Percentiles rank a stretch among this genome's conserved stretches.
phyloP scores from a whole-genome alignment of 2,888 invertebrate species.

The Eilema griseolum region DNA sequence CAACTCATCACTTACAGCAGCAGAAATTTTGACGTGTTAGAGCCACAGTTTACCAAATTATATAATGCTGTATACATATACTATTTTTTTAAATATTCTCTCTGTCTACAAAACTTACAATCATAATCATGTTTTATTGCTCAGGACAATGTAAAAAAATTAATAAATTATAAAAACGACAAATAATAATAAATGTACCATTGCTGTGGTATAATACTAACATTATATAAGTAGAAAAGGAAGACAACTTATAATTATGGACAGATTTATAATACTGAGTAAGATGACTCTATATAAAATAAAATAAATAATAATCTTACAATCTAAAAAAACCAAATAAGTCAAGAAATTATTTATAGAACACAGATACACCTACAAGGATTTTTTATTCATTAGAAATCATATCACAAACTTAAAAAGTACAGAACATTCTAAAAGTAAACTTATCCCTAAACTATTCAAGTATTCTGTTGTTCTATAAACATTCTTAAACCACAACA shows the following conservation, averaged over 20 bases:
- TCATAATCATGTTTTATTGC: background rate
- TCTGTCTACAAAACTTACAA: background rate
- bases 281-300: background rate
- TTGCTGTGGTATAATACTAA: too few species aligned
- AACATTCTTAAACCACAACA: background rate
- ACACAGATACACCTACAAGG: background rate
- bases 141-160: background rate
- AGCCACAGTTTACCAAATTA: background rate
- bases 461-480: background rate
- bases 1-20: background rate
- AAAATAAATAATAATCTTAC: conserved; percentile 9
- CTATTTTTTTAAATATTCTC: background rate
- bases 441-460: background rate
- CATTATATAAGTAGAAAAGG: conserved; percentile 4
- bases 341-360: background rate
- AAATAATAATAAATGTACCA: too few species aligned
- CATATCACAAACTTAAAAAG: background rate
- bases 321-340: conserved; percentile 7
- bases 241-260: conserved; percentile 30
- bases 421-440: background rate
- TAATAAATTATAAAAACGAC: background rate
- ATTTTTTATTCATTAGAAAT: background rate
- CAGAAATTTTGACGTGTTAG: background rate
- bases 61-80: background rate
- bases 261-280: conserved; percentile 39